Base-by-base conservation (phyloP, 2,888 invertebrate species). In the Napeogenes inachia region DNA sequence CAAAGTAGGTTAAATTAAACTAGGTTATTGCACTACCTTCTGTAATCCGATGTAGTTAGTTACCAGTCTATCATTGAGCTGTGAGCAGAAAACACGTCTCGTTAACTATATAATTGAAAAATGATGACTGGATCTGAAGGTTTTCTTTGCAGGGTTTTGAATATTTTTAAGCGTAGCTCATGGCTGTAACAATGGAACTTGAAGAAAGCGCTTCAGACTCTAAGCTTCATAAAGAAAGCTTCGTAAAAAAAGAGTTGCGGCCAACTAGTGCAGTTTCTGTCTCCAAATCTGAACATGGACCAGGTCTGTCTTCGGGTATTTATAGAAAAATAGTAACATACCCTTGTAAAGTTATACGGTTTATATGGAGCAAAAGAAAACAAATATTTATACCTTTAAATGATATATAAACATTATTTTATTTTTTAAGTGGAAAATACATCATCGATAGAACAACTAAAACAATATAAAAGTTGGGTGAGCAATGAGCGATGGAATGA, bases 401-500 rank as follows among this genome's bases (percentile, higher is more conserved):
- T 21, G 0, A 55, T 54, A 42, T 45, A n/a, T 32, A 54, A 30
- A 50, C 38, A 21, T 53, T 45, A 45, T 6, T 30, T 21, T 21
- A 21, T 21, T 21, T 10, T 67, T 63, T 54, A 54, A 66, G 66
- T 68, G 75, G 81, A 85, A 74, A 71, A 77, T 45, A 71, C 84
- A 13, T 72, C 80, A 47, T 88, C 91, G 6, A 77, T 77, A 54
- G 91, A 91, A 55, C 89, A 89, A 74, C 73, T 91, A 54, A 90
- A 80, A 64, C 88, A 89, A 63, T 91, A 81, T 72, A 90, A 84
- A 70, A 85, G 85, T 67, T 92, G 93, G 87, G 93, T 94, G 54
- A 92, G 92, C 65, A 91, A 90, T 54, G 94, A 94, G 10, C 87
- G 93, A 75, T 91, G 94, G 88, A 91, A 91, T 75, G 92, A 93